Conservation (phyloP, 2,797 vertebrate species). For the Sebastiscus albofasciatus region DNA sequence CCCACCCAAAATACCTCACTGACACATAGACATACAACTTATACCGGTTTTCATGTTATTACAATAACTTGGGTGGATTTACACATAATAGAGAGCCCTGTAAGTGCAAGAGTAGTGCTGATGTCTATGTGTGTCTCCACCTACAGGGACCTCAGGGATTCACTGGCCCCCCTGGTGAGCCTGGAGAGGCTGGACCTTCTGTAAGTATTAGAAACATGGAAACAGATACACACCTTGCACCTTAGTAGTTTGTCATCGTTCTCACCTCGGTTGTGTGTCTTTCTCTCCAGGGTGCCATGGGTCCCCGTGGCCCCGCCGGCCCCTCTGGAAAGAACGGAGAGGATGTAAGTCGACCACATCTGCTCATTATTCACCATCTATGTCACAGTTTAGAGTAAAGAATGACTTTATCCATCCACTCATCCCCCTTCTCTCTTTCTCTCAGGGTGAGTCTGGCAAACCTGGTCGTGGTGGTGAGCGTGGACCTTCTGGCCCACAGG, state of each 20-base stretch:
- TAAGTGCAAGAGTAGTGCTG: not conserved
- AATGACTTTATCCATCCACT: not conserved
- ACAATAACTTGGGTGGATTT: not conserved
- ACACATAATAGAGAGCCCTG: not conserved
- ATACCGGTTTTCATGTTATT: not conserved
- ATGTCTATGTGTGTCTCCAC: slow-evolving; percentile 15
- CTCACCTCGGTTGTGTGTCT: slow-evolving; percentile 21
- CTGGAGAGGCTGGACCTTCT: slow-evolving; percentile 92
- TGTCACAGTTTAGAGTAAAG: not conserved
- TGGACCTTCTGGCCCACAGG: slow-evolving; percentile 94
- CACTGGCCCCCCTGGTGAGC: slow-evolving; percentile 96
- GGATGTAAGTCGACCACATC: slow-evolving; percentile 87
- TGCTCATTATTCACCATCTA: not conserved
- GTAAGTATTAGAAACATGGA: slow-evolving; percentile 83
- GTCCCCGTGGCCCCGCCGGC: slow-evolving; percentile 93
- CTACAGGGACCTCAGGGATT: slow-evolving; percentile 96
- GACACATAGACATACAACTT: too few relatives aligned
- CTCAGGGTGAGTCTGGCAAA: slow-evolving; percentile 97
- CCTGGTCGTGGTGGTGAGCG: slow-evolving; percentile 93
- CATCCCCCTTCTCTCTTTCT: not conserved
- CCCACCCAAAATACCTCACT: not conserved
- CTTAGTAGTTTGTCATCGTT: not conserved
- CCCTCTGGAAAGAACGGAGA: slow-evolving; percentile 98
- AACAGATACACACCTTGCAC: not conserved
- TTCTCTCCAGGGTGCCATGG: slow-evolving; percentile 91